These are phyloP conservation scores for Aurelia aurita DNA, from an alignment of 30 jellyfish, hydroid and myxozoan species.

Conservation along the genomic window DNA sequence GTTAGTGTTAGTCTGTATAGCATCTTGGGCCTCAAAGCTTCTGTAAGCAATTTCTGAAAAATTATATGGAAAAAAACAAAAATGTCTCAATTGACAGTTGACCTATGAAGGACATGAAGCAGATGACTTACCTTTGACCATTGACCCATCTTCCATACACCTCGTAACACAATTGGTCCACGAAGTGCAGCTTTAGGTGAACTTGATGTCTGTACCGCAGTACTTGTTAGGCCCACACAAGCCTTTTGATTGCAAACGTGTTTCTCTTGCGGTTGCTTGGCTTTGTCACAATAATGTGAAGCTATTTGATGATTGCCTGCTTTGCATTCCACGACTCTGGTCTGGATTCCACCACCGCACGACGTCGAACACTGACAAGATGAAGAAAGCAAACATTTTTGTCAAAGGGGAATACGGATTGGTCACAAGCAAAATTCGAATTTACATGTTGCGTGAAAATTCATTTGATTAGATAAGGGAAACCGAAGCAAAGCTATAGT, in stretches of 20 bases:
- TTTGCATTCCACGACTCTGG: slow-evolving; percentile 86
- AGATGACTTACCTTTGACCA: slow-evolving; percentile 73
- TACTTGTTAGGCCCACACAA: slow-evolving; percentile 34
- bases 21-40: too few species aligned
- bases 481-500: too few species aligned
- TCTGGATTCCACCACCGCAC: slow-evolving; percentile 95
- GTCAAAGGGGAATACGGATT: background rate
- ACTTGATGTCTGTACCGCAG: slow-evolving; percentile 8
- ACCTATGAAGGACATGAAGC: too few species aligned
- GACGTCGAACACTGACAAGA: slow-evolving; percentile 78
- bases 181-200: slow-evolving; percentile 13
- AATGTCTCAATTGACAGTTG: too few species aligned
- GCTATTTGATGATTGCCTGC: slow-evolving; percentile 77
- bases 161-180: slow-evolving; percentile 8
- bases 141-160: slow-evolving; percentile 67
- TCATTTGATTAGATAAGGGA: too few species aligned
- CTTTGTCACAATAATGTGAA: slow-evolving; percentile 63
- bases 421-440: too few species aligned
- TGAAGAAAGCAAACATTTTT: background rate
- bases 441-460: too few species aligned
- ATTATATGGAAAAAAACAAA: too few species aligned
- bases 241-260: slow-evolving; percentile 72
- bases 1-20: too few species aligned
- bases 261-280: slow-evolving; percentile 68
- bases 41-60: too few species aligned